Evolutionary conservation across 2,113 vertebrate genomes (phyloP).

Genomic region (Apus apus): DNA sequence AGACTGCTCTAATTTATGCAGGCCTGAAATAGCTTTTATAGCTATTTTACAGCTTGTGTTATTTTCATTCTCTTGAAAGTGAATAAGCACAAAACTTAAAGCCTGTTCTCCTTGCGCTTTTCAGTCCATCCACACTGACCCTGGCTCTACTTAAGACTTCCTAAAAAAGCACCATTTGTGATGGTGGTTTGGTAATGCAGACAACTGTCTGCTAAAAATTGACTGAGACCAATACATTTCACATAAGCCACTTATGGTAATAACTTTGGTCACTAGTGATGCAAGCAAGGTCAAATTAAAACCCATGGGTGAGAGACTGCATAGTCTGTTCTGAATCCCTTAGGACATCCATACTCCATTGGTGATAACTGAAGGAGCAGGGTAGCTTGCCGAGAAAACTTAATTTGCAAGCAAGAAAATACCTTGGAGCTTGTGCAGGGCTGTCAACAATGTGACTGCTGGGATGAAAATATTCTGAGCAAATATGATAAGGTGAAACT

Average conservation of each 20-base stretch:
- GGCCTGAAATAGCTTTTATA: not conserved
- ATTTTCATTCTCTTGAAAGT: not conserved
- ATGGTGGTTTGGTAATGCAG: constrained; percentile 58
- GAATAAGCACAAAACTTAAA: constrained; percentile 28
- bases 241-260: constrained; percentile 41
- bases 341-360: not conserved
- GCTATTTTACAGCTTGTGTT: not conserved
- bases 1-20: not conserved
- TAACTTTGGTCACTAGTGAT: constrained; percentile 50
- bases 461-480: not conserved
- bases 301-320: not conserved
- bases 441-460: not conserved
- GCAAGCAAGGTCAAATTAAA: constrained; percentile 49
- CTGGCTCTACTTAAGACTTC: constrained; percentile 15
- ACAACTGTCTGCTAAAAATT: constrained; percentile 64
- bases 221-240: constrained; percentile 64
- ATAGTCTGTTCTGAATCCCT: not conserved
- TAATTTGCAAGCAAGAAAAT: constrained; percentile 25
- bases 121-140: not conserved
- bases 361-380: not conserved
- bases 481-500: not conserved
- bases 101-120: constrained; percentile 8
- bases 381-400: not conserved
- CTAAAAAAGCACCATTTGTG: constrained; percentile 52
- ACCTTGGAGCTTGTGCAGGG: not conserved